These are phyloP conservation scores for Chelonia mydas DNA, from an alignment of 2,797 vertebrate species.

Conservation along the genomic window DNA sequence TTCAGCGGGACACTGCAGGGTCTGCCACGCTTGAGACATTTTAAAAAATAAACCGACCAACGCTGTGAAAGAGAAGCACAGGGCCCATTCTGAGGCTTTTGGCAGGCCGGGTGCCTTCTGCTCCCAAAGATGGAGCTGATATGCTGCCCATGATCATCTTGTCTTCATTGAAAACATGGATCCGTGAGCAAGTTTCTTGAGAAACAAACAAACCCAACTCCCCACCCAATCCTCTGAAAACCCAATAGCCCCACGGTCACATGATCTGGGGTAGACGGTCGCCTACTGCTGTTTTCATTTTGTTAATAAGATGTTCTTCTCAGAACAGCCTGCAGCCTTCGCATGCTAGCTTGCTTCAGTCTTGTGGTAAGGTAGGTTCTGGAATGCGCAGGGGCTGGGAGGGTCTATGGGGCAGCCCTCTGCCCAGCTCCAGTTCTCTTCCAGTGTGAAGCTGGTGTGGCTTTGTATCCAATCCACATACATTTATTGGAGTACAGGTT, in stretches of 20 bases:
- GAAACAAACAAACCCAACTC: background rate
- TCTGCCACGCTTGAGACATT: background rate
- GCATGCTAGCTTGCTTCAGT: conserved; percentile 78
- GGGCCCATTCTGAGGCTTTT: background rate
- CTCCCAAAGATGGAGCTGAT: background rate
- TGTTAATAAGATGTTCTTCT: conserved; percentile 39
- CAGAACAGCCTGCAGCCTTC: conserved; percentile 23
- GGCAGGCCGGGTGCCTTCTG: background rate
- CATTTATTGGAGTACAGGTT: background rate
- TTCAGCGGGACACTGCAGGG: background rate
- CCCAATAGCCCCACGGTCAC: background rate
- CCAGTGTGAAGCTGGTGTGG: background rate
- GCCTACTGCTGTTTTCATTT: conserved; percentile 3
- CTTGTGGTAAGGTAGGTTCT: conserved; percentile 65
- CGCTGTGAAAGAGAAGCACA: background rate
- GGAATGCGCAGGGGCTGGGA: background rate
- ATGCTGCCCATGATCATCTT: no score
- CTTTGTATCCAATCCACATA: background rate
- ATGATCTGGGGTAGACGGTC: background rate
- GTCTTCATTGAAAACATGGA: background rate
- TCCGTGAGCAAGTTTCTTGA: background rate
- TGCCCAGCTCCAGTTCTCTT: background rate
- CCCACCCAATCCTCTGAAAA: background rate
- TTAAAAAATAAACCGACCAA: background rate
- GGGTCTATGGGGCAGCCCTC: background rate